Base-by-base conservation (phyloP, 2,797 vertebrate genomes). In the Crax fasciolata region DNA sequence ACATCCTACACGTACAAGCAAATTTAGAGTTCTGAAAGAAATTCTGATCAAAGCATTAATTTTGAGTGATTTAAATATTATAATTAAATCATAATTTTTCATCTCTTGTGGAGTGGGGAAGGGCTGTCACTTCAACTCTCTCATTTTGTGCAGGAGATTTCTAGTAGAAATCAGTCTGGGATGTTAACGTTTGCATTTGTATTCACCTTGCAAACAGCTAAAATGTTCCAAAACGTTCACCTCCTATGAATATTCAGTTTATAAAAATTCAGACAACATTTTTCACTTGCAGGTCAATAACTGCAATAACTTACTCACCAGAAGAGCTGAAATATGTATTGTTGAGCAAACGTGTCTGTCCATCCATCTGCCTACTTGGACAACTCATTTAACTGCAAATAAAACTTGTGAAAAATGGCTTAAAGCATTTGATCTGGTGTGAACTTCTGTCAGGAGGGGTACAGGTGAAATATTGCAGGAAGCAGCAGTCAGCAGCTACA, bases 181-280 rank as follows among this genome's bases (percentile, higher is more conserved):
- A 75, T 92, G 82, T 78, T 96, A 96, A 96, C 87, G 39, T 68
- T 92, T 84, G 54, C 79, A 94, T 96, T 96, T 94, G 82, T 92
- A 97, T 95, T 96, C 95, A 70, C 67, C 43, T 63, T 84, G 79
- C 80, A 93, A 88, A 61, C 46, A 93, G 28, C 49, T 86, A 80
- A 88, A 76, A 84, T 3, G 0, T 87, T 93, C 57, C 78, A 72
- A 91, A 75, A 87, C 3, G 0, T 89, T 93, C 51, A 46, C 74
- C 61, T 91, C 38, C 48, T 73, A 91, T 94, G 91, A 97, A 97
- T 97, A 96, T 95, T 96, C 90, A 87, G 30, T 70, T 62, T 75
- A 35, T 58, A 91, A 93, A 95, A 83, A 81, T 67, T 84, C 67
- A 91, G 81, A 71, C n/a, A 89, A 46, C 5, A 83, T 93, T 93